phyloP scores from a whole-genome alignment of 2,797 vertebrate genomes.

The Mormyrus hasselquistii region DNA sequence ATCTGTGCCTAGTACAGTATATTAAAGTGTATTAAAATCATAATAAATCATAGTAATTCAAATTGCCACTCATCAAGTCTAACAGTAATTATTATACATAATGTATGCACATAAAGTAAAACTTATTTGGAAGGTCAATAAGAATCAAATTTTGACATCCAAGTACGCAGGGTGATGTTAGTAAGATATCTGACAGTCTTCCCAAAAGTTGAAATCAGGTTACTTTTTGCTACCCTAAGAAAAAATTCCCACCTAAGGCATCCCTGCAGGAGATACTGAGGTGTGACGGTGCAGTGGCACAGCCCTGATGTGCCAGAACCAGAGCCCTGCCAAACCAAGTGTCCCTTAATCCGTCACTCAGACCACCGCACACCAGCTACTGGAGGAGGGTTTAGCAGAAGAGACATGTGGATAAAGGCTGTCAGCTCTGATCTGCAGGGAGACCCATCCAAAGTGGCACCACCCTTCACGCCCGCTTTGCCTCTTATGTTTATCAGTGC shows the following conservation, averaged over 20 bases:
- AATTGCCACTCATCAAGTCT: not conserved
- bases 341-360: not conserved
- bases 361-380: not conserved
- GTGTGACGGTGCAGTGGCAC: not conserved
- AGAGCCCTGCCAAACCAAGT: not conserved
- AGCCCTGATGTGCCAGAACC: not conserved
- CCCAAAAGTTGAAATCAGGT: not conserved
- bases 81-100: not conserved
- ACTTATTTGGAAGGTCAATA: not conserved
- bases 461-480: not conserved
- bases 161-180: not conserved
- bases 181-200: not conserved
- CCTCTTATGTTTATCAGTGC: not conserved
- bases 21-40: not conserved
- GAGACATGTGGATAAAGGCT: constrained; percentile 28
- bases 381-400: constrained; percentile 13
- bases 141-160: not conserved
- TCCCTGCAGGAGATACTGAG: not conserved
- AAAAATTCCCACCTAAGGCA: not conserved
- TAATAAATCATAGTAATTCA: constrained; percentile 1
- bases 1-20: not conserved
- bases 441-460: constrained; percentile 31
- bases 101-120: not conserved
- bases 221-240: not conserved
- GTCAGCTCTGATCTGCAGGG: constrained; percentile 45